A percentile compares a stretch with the other conserved stretches of the same genome.
Evolutionary conservation across 2,113 vertebrate species (phyloP).

Genomic region (Prionailurus bengalensis): DNA sequence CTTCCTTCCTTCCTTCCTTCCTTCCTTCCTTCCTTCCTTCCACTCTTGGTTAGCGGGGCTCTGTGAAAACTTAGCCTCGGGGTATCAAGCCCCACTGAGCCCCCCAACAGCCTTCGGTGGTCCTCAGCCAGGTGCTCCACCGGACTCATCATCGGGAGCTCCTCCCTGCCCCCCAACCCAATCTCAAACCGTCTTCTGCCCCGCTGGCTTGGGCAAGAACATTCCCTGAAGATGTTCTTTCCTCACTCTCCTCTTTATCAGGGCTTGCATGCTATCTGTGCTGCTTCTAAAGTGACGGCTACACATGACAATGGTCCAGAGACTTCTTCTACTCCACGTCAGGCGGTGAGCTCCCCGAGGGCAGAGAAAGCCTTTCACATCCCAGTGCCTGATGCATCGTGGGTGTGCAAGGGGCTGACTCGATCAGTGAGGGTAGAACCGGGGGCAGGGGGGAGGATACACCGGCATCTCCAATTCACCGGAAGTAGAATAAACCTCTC

Average conservation of each 20-base stretch:
- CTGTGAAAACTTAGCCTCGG: no score
- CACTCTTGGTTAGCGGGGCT: rapidly evolving
- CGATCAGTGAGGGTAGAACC: rapidly evolving
- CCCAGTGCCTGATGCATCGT: no score
- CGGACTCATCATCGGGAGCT: rapidly evolving
- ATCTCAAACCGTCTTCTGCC: not conserved
- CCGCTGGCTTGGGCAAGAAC: not conserved
- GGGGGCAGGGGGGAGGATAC: rapidly evolving
- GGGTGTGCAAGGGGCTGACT: no score
- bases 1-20: no score
- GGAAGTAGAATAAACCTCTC: not conserved
- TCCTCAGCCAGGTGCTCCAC: not conserved
- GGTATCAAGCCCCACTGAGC: rapidly evolving
- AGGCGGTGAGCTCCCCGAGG: not conserved
- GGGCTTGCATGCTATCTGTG: not conserved
- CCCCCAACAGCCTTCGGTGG: not conserved
- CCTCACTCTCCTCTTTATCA: no score
- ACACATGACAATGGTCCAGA: rapidly evolving
- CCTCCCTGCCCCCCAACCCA: not conserved
- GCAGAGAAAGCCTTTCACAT: no score
- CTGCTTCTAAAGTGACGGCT: not conserved
- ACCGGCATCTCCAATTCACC: not conserved
- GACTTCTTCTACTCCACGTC: not conserved
- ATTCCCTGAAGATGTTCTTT: no score
- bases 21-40: not conserved